phyloP scores from a whole-genome alignment of 1,140 invertebrate genomes.

The Ylistrum balloti region DNA sequence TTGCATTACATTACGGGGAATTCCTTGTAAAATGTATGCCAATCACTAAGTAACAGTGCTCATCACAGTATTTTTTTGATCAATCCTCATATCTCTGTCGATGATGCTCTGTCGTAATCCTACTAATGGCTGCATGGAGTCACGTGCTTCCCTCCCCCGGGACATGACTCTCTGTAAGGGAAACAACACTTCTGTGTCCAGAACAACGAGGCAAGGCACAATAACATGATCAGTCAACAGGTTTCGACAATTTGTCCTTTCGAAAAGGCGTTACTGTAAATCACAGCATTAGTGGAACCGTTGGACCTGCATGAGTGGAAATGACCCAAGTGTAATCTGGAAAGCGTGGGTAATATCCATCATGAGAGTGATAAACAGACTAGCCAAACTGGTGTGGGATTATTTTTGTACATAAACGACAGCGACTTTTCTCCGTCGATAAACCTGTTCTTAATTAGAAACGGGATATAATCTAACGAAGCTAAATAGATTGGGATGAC shows the following conservation, averaged over 20 bases:
- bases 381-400: neutral
- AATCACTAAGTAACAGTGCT: too few relatives aligned
- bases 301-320: neutral
- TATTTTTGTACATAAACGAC: slow-evolving; percentile 20
- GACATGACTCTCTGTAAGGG: neutral
- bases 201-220: neutral
- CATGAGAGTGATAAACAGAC: neutral
- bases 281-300: neutral
- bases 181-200: neutral
- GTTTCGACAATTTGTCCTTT: neutral
- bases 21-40: too few relatives aligned
- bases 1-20: too few relatives aligned
- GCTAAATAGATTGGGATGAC: too few relatives aligned
- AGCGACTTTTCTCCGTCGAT: neutral
- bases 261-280: neutral
- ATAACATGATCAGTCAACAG: neutral
- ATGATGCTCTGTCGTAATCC: neutral
- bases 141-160: neutral
- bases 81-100: neutral
- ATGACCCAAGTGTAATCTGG: neutral
- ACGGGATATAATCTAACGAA: neutral
- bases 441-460: slow-evolving; percentile 1
- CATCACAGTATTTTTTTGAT: too few relatives aligned
- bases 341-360: neutral
- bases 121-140: neutral